A percentile compares a stretch with the other conserved stretches of the same genome.
Conservation (phyloP, 1,140 invertebrate genomes). For the Thaumetopoea pityocampa region DNA sequence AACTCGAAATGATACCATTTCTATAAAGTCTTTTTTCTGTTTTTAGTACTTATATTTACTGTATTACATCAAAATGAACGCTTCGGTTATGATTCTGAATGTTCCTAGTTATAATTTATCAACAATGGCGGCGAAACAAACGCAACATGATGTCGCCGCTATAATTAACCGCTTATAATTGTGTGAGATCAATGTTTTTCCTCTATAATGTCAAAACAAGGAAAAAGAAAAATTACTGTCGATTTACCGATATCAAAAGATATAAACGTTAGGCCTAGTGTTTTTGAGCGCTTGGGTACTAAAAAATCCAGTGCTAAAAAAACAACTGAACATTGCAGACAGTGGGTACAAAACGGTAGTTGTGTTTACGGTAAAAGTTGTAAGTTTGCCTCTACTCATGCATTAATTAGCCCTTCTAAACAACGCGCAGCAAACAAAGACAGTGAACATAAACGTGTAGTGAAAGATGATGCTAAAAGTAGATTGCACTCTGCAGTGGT, state of each 20-base stretch:
- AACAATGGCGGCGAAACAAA: conserved; percentile 25
- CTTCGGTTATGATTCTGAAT: neutral
- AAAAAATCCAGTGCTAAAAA: conserved; percentile 78
- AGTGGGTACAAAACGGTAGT: conserved; percentile 84
- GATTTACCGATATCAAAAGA: conserved; percentile 83
- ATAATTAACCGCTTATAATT: conserved; percentile 35
- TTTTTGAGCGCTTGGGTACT: conserved; percentile 87
- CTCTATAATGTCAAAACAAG: conserved; percentile 84
- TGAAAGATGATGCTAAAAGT: conserved; percentile 81
- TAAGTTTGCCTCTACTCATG: conserved; percentile 85
- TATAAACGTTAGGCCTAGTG: conserved; percentile 81
- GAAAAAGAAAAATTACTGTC: conserved; percentile 86
- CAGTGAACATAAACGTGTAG: conserved; percentile 76
- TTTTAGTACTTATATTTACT: too few relatives aligned
- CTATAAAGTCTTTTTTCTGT: too few relatives aligned
- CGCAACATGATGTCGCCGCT: conserved; percentile 37
- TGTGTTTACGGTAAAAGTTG: conserved; percentile 86
- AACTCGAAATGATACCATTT: too few relatives aligned
- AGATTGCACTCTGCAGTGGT: conserved; percentile 80
- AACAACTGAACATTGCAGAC: conserved; percentile 81
- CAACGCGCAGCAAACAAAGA: conserved; percentile 81
- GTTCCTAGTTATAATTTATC: neutral
- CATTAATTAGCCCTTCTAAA: conserved; percentile 84
- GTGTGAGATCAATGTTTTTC: conserved; percentile 63
- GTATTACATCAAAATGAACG: too few relatives aligned